Evolutionary conservation across 2,113 vertebrate genomes (phyloP), one percentile per base, ranked within the genome.

Genomic region (Ifrita kowaldi): DNA sequence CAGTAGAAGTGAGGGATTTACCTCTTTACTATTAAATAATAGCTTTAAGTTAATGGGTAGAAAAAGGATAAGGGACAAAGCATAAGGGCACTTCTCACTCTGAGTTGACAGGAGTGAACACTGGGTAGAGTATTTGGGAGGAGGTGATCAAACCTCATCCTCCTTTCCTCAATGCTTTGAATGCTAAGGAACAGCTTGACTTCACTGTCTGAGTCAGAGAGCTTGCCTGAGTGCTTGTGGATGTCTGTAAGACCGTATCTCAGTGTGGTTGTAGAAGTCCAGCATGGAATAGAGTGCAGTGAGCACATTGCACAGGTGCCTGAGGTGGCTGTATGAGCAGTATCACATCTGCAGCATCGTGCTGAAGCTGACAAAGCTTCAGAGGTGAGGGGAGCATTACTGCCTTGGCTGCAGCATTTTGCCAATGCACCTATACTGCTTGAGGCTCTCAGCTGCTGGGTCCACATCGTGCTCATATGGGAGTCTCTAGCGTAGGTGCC

Each of bases 381-480:
- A 18, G 52, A 62, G 28, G 1, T 4, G 5, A 35, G 47, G 73
- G 33, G 6, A 26, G 20, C 3, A 0, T 26, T 17, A 1, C 2
- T 74, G 56, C 62, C 33, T 59, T 46, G 67, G 26, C 84, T 83
- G 63, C 53, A 71, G 39, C 12, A 10, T 80, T 88, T 46, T 89
- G 37, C 53, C 39, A 55, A 0, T 19, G 33, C 33, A 11, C 7
- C 17, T 42, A 0, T 7, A 4, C 5, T 73, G 20, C 21, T 10
- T 12, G 17, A 56, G 76, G 39, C 7, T 24, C 55, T 19, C 73
- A 65, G 76, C 80, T 77, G 41, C 44, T 64, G 20, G 9, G 2
- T 33, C 18, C 37, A 2, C 9, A 0, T 3, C 4, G 5, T 13
- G 11, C 44, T 76, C 21, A 0, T 23, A 1, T 2, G 22, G 57